A percentile compares a stretch with the other conserved stretches of the same genome.
phyloP scores from a whole-genome alignment of 1,140 invertebrate species.

The Pristionchus pacificus region DNA sequence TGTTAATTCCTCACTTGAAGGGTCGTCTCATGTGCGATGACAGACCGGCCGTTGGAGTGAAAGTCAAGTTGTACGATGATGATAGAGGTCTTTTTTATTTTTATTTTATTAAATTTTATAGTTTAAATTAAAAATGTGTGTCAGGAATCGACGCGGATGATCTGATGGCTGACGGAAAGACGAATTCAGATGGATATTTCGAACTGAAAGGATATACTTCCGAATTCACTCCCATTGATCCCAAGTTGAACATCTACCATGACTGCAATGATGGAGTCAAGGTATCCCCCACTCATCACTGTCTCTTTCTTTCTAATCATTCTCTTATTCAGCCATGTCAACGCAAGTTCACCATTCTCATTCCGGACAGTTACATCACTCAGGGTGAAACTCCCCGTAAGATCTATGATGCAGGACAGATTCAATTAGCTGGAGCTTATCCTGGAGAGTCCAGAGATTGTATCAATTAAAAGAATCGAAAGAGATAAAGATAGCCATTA shows the following conservation, averaged over 20 bases:
- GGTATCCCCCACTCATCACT: slow-evolving; percentile 1
- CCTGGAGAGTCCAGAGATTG: slow-evolving; percentile 33
- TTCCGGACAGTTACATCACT: slow-evolving; percentile 24
- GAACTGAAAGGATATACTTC: slow-evolving; percentile 33
- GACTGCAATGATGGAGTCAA: slow-evolving; percentile 40
- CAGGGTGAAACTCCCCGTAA: slow-evolving; percentile 19
- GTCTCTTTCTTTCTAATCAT: neutral
- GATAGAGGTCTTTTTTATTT: slow-evolving; percentile 11
- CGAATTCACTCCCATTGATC: slow-evolving; percentile 44
- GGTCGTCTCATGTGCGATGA: neutral
- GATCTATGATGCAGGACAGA: slow-evolving; percentile 36
- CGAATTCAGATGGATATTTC: slow-evolving; percentile 35
- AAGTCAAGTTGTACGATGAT: slow-evolving; percentile 23
- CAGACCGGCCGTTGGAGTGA: slow-evolving; percentile 2
- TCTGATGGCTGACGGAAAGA: slow-evolving; percentile 37
- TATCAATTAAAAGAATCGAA: slow-evolving; percentile 17
- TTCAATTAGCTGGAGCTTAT: slow-evolving; percentile 34
- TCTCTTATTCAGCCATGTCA: slow-evolving; percentile 16
- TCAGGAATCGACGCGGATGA: slow-evolving; percentile 26
- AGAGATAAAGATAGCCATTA: no score
- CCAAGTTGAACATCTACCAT: slow-evolving; percentile 45
- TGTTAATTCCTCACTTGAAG: neutral
- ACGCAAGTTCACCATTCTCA: slow-evolving; percentile 25
- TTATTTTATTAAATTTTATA: neutral
- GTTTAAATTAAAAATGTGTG: neutral